These are phyloP conservation scores for Drosophila leontia DNA, from an alignment of 1,140 invertebrate species.

Conservation along the genomic window DNA sequence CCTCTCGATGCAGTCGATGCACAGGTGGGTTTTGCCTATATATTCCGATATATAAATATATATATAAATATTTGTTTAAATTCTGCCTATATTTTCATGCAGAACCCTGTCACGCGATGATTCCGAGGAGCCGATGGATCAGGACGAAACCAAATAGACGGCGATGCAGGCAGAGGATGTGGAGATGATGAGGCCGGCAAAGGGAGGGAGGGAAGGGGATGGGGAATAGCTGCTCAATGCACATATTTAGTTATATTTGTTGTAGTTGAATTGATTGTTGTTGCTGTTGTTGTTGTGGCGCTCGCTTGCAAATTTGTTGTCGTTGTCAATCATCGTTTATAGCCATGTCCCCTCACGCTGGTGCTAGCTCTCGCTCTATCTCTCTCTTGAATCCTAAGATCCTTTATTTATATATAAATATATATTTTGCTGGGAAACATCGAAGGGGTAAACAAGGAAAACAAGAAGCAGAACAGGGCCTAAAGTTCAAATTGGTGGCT, in stretches of 20 bases:
- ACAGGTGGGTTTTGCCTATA: conserved; percentile 56
- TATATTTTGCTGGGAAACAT: conserved; percentile 18
- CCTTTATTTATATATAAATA: neutral
- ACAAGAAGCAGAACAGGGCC: conserved; percentile 54
- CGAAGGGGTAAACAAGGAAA: conserved; percentile 8
- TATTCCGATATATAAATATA: no score
- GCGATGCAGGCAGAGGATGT: conserved; percentile 9
- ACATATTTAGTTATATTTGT: conserved; percentile 72
- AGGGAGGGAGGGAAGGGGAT: neutral
- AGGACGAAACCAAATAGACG: conserved; percentile 87
- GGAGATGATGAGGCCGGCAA: neutral
- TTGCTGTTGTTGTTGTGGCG: conserved; percentile 47
- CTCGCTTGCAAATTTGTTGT: conserved; percentile 55
- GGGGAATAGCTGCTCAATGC: conserved; percentile 64
- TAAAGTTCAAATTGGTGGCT: conserved; percentile 79
- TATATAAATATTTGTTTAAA: neutral
- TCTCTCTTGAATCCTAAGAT: conserved; percentile 1
- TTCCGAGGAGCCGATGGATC: conserved; percentile 93
- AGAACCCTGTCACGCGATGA: conserved; percentile 89
- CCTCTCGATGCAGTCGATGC: conserved; percentile 91
- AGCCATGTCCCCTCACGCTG: conserved; percentile 12
- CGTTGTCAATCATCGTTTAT: conserved; percentile 58
- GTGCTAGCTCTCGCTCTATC: neutral
- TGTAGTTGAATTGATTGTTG: conserved; percentile 48
- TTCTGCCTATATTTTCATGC: neutral